Percentiles rank a stretch among this genome's conserved stretches.
Conservation (phyloP, 2,113 vertebrate species). For the Melanostigma gelatinosum region DNA sequence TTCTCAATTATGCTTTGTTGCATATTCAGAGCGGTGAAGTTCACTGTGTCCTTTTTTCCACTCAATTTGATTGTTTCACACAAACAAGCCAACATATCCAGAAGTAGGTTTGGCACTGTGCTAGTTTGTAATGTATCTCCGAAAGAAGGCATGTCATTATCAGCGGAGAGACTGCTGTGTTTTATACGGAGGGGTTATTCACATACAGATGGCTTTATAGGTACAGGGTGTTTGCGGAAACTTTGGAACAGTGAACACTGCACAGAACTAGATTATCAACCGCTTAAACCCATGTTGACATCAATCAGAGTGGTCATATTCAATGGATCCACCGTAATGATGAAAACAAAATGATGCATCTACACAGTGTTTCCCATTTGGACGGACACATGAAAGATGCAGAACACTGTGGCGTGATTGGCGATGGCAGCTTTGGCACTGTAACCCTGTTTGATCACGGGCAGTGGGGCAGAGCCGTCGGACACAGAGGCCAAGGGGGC, state of each 20-base stretch:
- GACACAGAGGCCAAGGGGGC: slow-evolving; percentile 31
- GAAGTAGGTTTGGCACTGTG: slow-evolving; percentile 1
- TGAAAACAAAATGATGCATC: slow-evolving; percentile 36
- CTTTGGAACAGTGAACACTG: slow-evolving; percentile 16
- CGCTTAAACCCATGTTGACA: slow-evolving; percentile 46
- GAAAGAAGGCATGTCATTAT: slow-evolving; percentile 1
- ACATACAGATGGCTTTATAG: background rate
- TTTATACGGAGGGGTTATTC: background rate
- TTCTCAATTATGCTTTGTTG: slow-evolving; percentile 48
- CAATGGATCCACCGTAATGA: slow-evolving; percentile 34
- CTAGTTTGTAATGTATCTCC: slow-evolving; percentile 18
- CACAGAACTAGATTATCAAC: slow-evolving; percentile 18
- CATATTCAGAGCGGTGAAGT: slow-evolving; percentile 13
- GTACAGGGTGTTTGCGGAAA: background rate
- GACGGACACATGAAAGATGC: slow-evolving; percentile 36
- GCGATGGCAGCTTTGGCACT: slow-evolving; percentile 41
- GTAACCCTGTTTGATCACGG: slow-evolving; percentile 29
- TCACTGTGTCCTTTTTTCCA: slow-evolving; percentile 42
- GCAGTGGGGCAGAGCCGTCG: slow-evolving; percentile 16
- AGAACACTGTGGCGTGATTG: slow-evolving; percentile 40
- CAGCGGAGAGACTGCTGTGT: background rate
- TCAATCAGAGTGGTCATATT: background rate
- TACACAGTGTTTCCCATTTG: slow-evolving; percentile 21
- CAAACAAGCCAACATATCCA: slow-evolving; percentile 34
- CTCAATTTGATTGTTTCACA: slow-evolving; percentile 43